Evolutionary conservation across 2,113 vertebrate species (phyloP).

Genomic region (Seriola dumerili): DNA sequence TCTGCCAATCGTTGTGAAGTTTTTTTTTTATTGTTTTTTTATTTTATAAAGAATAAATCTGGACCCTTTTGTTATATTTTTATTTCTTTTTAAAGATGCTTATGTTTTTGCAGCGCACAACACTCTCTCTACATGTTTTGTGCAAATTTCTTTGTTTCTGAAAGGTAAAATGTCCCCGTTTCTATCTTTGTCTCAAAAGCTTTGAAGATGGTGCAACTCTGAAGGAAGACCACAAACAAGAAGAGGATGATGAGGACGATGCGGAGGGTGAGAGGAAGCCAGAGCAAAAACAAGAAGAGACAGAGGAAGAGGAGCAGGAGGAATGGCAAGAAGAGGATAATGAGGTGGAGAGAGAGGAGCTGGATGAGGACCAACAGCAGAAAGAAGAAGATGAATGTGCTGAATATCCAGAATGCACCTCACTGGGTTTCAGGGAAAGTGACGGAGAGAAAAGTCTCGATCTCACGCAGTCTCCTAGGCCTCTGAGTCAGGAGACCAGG

Average conservation of each 20-base stretch:
- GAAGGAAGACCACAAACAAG: background rate
- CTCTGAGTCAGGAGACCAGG: slow-evolving; percentile 74
- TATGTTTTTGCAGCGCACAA: too few relatives aligned
- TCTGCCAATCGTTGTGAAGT: too few relatives aligned
- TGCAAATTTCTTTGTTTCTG: background rate
- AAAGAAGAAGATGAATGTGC: slow-evolving; percentile 28
- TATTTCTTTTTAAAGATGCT: too few relatives aligned
- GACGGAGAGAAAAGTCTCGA: slow-evolving; percentile 63
- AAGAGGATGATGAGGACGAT: background rate
- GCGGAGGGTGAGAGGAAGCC: background rate
- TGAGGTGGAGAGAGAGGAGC: slow-evolving; percentile 27
- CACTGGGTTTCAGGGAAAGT: slow-evolving; percentile 36
- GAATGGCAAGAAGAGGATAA: background rate
- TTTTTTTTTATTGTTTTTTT: too few relatives aligned
- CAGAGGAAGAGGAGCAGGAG: slow-evolving; percentile 12
- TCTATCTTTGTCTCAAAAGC: slow-evolving; percentile 33
- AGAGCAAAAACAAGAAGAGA: background rate
- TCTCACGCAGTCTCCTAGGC: slow-evolving; percentile 55
- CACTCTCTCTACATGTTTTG: too few relatives aligned
- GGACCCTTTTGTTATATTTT: too few relatives aligned
- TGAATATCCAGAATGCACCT: slow-evolving; percentile 50
- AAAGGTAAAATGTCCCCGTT: background rate
- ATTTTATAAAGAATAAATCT: too few relatives aligned
- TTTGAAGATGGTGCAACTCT: slow-evolving; percentile 31
- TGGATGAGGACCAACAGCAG: background rate